Evolutionary conservation across 2,888 invertebrate species (phyloP), one percentile per base, ranked within the genome.

Genomic region (Drosophila silvestris): DNA sequence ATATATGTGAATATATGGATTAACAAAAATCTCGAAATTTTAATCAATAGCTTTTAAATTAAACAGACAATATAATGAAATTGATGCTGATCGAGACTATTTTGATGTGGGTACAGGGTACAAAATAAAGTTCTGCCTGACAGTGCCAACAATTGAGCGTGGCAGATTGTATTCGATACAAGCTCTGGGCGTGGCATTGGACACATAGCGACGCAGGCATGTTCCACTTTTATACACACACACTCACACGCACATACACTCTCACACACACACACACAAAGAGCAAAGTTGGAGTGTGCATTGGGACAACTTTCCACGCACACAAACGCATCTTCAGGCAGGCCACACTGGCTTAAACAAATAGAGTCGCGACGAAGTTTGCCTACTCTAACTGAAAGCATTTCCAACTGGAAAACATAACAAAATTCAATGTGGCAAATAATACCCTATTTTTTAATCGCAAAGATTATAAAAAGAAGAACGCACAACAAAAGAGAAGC

Each of bases 191-290:
- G 74, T 77, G 80, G 76, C 67, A 61, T 61, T 67, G 67, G 65
- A 81, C 71, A 81, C 71, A 63, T 56, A 62, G 14, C 66, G 60
- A 57, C 83, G 73, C 69, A 68, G 66, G 69, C 81, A 84, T 87
- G 88, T 89, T 89, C 87, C 85, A 87, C 81, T 89, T 87, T 66
- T 58, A 60, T 72, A 47, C 66, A 22, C 41, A 37, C 51, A 63
- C 50, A 33, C 56, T 63, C 41, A 28, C 56, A 39, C 5, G 32
- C 28, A 53, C 33, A 47, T 63, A 22, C 41, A 37, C 50, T 28
- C 28, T 4, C 28, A 28, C 28, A 53, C 33, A 51, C 68, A 22
- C 41, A 37, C 50, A 33, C 56, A 39, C 2, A 32, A 54, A 52
- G 59, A 41, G 60, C 59, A 65, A 66, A 35, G 59, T 78, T 67